These are phyloP conservation scores for Artibeus lituratus DNA, from an alignment of 2,797 vertebrate species.

Conservation along the genomic window DNA sequence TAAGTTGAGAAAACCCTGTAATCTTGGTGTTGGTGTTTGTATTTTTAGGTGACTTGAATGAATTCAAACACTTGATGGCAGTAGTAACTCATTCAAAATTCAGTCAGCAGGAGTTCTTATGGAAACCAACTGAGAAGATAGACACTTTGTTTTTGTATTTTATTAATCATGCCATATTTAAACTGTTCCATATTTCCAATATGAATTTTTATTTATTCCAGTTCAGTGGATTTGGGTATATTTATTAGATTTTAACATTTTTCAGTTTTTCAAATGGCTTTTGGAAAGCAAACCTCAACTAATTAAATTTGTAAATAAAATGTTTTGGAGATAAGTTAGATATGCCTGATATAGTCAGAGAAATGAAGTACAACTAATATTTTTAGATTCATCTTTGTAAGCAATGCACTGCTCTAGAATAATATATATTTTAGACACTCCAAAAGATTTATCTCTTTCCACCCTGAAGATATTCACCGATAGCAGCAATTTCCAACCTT, in stretches of 20 bases:
- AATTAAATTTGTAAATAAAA: slow-evolving; percentile 26
- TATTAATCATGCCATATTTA: background rate
- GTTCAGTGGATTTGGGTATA: background rate
- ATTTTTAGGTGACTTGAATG: background rate
- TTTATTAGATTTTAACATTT: background rate
- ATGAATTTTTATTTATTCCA: background rate
- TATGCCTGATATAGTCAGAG: background rate
- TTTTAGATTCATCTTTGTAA: background rate
- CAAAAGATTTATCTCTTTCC: background rate
- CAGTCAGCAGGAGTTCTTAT: background rate
- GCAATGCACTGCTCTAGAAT: background rate
- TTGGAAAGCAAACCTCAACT: background rate
- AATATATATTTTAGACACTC: background rate
- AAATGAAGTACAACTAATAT: background rate
- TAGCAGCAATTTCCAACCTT: background rate
- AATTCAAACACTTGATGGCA: slow-evolving; percentile 73
- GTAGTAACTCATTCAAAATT: slow-evolving; percentile 45
- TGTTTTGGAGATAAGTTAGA: background rate
- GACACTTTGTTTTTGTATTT: background rate
- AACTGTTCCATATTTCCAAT: background rate
- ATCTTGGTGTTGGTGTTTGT: background rate
- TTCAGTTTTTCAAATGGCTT: background rate
- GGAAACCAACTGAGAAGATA: background rate
- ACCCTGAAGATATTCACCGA: background rate
- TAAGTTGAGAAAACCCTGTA: background rate